Percentiles rank a stretch among this genome's conserved stretches.
Evolutionary conservation across 2,113 vertebrate genomes (phyloP).

Genomic region (Ameiurus melas): DNA sequence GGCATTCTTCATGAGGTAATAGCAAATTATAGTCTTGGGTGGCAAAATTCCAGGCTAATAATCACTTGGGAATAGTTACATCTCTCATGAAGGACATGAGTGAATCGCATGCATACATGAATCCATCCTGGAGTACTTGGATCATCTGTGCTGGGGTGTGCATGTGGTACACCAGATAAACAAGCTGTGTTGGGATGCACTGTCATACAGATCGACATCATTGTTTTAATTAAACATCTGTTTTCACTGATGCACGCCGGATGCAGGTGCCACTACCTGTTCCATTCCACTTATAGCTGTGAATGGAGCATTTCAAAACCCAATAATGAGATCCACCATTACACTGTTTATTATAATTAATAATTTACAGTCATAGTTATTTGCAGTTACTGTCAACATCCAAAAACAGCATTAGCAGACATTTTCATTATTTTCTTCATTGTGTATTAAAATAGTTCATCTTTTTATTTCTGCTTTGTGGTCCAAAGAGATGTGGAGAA

Average conservation of each 20-base stretch:
- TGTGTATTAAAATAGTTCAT: not conserved
- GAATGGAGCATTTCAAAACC: not conserved
- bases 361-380: not conserved
- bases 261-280: slow-evolving; percentile 54
- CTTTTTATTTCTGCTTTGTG: not conserved
- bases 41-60: not conserved
- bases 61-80: not conserved
- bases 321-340: not conserved
- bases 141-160: slow-evolving; percentile 28
- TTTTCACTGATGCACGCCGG: slow-evolving; percentile 59
- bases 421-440: not conserved
- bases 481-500: not conserved
- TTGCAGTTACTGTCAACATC: not conserved
- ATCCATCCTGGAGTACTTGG: slow-evolving; percentile 5
- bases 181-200: slow-evolving; percentile 44
- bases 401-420: not conserved
- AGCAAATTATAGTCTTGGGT: not conserved
- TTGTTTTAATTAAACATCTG: slow-evolving; percentile 62
- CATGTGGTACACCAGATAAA: slow-evolving; percentile 47
- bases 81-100: not conserved
- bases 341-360: not conserved
- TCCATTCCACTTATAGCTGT: slow-evolving; percentile 36
- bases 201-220: slow-evolving; percentile 62
- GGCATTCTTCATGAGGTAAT: not conserved
- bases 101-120: not conserved